Percentiles rank a stretch among this genome's conserved stretches.
Conservation (phyloP, 2,888 invertebrate genomes). For the Andrena flavipes region DNA sequence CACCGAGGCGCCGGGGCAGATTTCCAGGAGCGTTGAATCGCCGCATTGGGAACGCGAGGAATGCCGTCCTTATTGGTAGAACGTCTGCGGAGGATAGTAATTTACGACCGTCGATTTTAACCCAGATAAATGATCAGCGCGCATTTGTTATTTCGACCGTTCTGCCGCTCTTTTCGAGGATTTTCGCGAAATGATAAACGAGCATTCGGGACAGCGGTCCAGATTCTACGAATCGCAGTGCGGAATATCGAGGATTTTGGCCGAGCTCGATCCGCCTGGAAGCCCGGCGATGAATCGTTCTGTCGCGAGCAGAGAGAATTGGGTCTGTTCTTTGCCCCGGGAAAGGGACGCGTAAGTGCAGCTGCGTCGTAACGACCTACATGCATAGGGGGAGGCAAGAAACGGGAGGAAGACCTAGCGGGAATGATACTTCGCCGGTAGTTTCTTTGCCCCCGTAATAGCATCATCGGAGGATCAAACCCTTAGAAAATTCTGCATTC, state of each 20-base stretch:
- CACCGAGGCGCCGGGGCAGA: too few species aligned
- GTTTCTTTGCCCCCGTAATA: constrained; percentile 12
- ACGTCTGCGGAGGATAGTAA: neutral
- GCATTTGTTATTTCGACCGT: too few species aligned
- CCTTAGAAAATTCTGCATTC: constrained; percentile 5
- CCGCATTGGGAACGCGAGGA: too few species aligned
- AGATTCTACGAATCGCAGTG: constrained; percentile 14
- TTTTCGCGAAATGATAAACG: constrained; percentile 22
- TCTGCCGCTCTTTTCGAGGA: neutral
- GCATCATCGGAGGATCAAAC: constrained; percentile 20
- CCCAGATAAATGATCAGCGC: neutral
- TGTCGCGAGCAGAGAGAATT: constrained; percentile 4
- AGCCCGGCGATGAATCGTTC: constrained; percentile 46
- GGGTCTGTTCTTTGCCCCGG: constrained; percentile 1
- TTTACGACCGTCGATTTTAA: constrained; percentile 19
- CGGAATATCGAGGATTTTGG: constrained; percentile 32
- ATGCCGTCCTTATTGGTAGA: too few species aligned
- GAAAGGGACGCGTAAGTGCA: constrained; percentile 11
- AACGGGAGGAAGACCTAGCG: constrained; percentile 10
- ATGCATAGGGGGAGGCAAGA: neutral
- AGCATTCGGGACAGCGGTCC: constrained; percentile 11
- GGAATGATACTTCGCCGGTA: constrained; percentile 12
- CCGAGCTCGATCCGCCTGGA: constrained; percentile 17
- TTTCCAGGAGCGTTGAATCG: too few species aligned
- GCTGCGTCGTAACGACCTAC: constrained; percentile 36